Base-by-base conservation (phyloP, 1,140 invertebrate genomes). In the Diabrotica undecimpunctata region DNA sequence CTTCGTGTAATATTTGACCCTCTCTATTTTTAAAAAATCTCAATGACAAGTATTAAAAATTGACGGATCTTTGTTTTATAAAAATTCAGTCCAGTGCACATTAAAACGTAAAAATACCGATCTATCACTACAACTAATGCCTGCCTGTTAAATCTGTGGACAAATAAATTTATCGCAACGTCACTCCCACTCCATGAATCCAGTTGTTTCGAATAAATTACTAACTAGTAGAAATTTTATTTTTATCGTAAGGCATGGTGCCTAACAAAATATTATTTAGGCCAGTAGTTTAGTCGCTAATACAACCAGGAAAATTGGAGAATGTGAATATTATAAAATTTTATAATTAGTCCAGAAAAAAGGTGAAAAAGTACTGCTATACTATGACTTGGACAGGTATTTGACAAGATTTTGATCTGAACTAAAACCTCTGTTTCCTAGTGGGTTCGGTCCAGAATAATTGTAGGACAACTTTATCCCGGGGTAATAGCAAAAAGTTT, bases 201-300 rank as follows among this genome's bases (percentile, higher is more conserved):
- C 58, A 60, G 58, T 60, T 60, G 58, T 60, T 60, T 60, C 58
- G 8, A 50, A 60, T 60, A 60, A 60, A 60, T 60, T 60, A 60
- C 12, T 41, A 14, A 41, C 58, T 60, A 39, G 10, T 46, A 46
- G 41, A 46, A 46, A 60, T 51, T 60, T 60, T 60, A 60, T 60
- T 60, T 60, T 60, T 60, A 50, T 35, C 58, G 38, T 46, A 25
- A 25, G 25, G 25, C 25, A 4, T n/a, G 54, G 54, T 25, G 9
- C n/a, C 36, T 35, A 58, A 60, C 58, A 46, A 60, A 60, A 46
- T 46, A 46, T n/a, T 4, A 25, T 8, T 46, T 46, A 46, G 41
- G 12, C 53, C 53, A 54, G 53, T 51, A 51, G 9, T 2, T 1
- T 5, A 10, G 9, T 51, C 9, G 9, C 12, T 51, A 51, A 10